Conservation (phyloP, 2,113 vertebrate genomes). For the Sinocyclocheilus rhinocerous region DNA sequence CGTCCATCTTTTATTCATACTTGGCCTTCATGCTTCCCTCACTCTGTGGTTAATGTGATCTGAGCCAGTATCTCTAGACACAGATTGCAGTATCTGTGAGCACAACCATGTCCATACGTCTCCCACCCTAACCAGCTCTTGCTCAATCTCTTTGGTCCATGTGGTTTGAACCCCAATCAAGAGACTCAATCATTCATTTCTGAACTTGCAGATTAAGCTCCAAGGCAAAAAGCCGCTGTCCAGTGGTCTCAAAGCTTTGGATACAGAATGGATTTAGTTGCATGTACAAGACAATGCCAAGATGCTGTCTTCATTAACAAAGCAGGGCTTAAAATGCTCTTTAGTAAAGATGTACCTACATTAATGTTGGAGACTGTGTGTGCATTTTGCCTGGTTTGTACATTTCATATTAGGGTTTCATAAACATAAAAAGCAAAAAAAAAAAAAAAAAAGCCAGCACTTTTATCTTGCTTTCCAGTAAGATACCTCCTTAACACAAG, state of each 20-base stretch:
- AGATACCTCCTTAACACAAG: too few relatives aligned
- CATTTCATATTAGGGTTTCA: too few relatives aligned
- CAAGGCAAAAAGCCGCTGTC: conserved; percentile 33
- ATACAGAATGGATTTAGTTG: conserved; percentile 31
- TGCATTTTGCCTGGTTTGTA: background rate
- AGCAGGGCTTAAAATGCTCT: background rate
- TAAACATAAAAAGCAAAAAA: too few relatives aligned
- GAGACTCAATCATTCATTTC: conserved; percentile 76
- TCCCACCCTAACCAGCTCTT: conserved; percentile 79
- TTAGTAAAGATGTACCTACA: background rate
- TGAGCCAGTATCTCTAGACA: conserved; percentile 85
- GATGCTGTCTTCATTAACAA: conserved; percentile 7
- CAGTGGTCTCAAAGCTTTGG: conserved; percentile 11
- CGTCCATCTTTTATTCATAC: conserved; percentile 44
- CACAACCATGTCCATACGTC: conserved; percentile 82
- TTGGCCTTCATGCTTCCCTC: conserved; percentile 65
- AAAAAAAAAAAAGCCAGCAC: too few relatives aligned
- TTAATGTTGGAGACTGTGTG: background rate
- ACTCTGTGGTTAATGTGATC: conserved; percentile 70
- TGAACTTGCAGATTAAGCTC: conserved; percentile 45
- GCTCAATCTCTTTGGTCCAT: conserved; percentile 66
- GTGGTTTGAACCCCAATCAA: conserved; percentile 81
- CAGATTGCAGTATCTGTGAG: conserved; percentile 81
- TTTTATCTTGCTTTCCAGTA: too few relatives aligned
- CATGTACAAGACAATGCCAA: conserved; percentile 6